Base-by-base conservation (phyloP, 2,797 vertebrate species). In the Myiotriccus ornatus region DNA sequence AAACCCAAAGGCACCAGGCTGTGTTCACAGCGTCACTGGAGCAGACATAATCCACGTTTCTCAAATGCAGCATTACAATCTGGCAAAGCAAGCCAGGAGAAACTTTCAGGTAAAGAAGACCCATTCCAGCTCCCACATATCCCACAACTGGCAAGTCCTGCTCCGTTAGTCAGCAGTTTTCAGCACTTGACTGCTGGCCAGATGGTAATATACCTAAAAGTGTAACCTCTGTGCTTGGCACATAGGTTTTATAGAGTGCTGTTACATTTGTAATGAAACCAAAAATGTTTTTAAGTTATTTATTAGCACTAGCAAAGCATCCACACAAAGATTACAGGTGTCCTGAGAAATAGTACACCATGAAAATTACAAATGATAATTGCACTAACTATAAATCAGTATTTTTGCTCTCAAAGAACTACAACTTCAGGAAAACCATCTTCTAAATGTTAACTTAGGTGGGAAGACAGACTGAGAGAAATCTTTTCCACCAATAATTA, bases 1-100 rank as follows among this genome's bases (percentile, higher is more conserved):
- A 0, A 76, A 65, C 37, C 47, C 56, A 41, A 53, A 68, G 74
- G 57, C 57, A 75, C 7, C 14, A 60, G 53, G 43, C 89, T 0
- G 0, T 5, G 11, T 12, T 57, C 60, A 46, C 11, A 53, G 77
- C 3, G 2, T 0, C 78, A 68, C 57, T 24, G 2, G 1, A 55
- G 21, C n/a, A 82, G 44, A 65, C 15, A 14, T 3, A 74, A 53
- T 1, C 3, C 13, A 74, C 21, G 12, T 47, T 84, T 62, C 53
- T 70, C 92, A 67, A 81, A 74, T 0, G 1, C 24, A 55, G 34
- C 9, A 4, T 0, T 49, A 35, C 11, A 53, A 78, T 16, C 30
- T n/a, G 50, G n/a, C 44, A 78, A 77, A 46, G 28, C 4, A 87
- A 59, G 52, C 9, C 2, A 1, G 53, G 43, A 73, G 34, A 64